Base-by-base conservation (phyloP, 2,113 vertebrate species). In the Verasper variegatus region DNA sequence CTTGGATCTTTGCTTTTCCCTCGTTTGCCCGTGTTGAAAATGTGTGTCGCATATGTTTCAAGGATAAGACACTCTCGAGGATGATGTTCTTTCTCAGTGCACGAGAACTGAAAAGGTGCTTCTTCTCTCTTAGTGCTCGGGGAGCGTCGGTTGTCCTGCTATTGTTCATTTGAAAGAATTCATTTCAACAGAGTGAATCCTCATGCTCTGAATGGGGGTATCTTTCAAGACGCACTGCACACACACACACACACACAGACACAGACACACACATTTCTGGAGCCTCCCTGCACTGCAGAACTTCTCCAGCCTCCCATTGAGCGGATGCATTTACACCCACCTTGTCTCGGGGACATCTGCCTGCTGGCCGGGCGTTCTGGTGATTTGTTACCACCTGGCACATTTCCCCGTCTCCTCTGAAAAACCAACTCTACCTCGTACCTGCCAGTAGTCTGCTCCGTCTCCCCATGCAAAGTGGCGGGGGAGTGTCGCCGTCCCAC, bases 311-410 rank as follows among this genome's bases (percentile, higher is more conserved):
- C 55, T 89, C 83, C 84, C 59, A 59, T 63, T 17, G 87, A 72
- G 66, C 66, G 76, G 66, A 68, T 82, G 82, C 62, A 71, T 86
- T 85, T 71, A 81, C 76, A 71, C 82, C 76, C 74, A 70, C 78
- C 82, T 42, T 14, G 52, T 82, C 85, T 78, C 76, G 13, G 83
- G 83, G 74, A 73, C 62, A 65, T 71, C 64, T 74, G 68, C 85
- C 85, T 63, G 83, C 84, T 88, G 87, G 84, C 75, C 66, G 57
- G 74, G 73, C 74, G 59, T 86, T 77, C 77, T 42, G 59, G 71
- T 60, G 64, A 88, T 89, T 89, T 87, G 87, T 82, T 81, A 78
- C 80, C 84, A 65, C 73, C 80, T 84, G 84, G 86, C 85, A 85
- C 65, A 55, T 74, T 81, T 83, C 76, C 76, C 70, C 18, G 23